A percentile compares a stretch with the other conserved stretches of the same genome.
Conservation (phyloP, 1,140 invertebrate genomes). For the Drepana arcuata region DNA sequence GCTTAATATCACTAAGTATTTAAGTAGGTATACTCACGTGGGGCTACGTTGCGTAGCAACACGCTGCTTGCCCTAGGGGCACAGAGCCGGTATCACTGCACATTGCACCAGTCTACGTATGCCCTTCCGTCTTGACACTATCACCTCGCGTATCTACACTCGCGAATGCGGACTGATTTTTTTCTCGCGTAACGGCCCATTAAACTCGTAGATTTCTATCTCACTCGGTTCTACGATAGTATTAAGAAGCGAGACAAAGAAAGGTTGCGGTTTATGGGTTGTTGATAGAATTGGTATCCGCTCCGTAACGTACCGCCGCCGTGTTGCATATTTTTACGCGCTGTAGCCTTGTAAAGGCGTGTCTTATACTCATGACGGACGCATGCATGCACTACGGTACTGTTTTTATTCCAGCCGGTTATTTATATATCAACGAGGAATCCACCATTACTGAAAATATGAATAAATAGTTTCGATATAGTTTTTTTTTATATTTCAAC, state of each 20-base stretch:
- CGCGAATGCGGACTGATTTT: slow-evolving; percentile 70
- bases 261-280: slow-evolving; percentile 71
- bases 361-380: too few relatives aligned
- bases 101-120: slow-evolving; percentile 29
- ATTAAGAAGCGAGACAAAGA: slow-evolving; percentile 68
- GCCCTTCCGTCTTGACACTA: slow-evolving; percentile 60
- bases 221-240: slow-evolving; percentile 45
- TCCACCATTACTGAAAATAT: too few relatives aligned
- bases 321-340: slow-evolving; percentile 71
- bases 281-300: slow-evolving; percentile 73
- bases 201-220: slow-evolving; percentile 69
- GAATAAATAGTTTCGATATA: too few relatives aligned
- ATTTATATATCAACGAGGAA: too few relatives aligned
- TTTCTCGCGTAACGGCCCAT: slow-evolving; percentile 70
- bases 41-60: slow-evolving; percentile 23
- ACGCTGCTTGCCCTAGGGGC: too few relatives aligned
- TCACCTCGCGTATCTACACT: slow-evolving; percentile 69
- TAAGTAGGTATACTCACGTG: slow-evolving; percentile 22
- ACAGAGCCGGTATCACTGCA: slow-evolving; percentile 12
- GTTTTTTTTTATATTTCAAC: too few relatives aligned
- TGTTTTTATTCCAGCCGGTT: too few relatives aligned
- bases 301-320: slow-evolving; percentile 61
- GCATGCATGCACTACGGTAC: too few relatives aligned
- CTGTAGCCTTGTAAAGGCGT: slow-evolving; percentile 43
- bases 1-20: slow-evolving; percentile 1